Base-by-base conservation (phyloP, 2,797 vertebrate species). In the Somateria mollissima region DNA sequence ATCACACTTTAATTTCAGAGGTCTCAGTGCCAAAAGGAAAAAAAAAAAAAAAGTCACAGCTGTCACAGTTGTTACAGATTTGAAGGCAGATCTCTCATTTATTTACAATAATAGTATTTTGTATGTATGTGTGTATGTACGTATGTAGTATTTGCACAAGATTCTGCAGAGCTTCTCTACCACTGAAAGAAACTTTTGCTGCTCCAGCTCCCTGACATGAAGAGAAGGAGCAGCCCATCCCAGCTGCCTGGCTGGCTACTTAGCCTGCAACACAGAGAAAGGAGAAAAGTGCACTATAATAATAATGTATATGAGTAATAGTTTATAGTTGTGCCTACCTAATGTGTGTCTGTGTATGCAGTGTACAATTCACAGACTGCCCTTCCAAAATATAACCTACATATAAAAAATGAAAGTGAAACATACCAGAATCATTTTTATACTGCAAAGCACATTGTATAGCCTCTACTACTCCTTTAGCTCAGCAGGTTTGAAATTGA, bases 381-480 rank as follows among this genome's bases (percentile, higher is more conserved):
- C n/a, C n/a, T 30, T 90, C 58, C 45, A 66, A 56, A 81, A 43
- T 4, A 0, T 21, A 79, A 34, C 8, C 9, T 21, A 49, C 21
- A 18, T 39, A 11, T 34, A 36, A 3, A 49, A 95, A 95, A 87
- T 27, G 81, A 93, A 95, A 95, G 67, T 34, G 67, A 88, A 95
- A 91, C 57, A 21, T 56, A 32, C 32, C 66, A 41, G 41, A 65
- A 43, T 16, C 17, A 54, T 61, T 84, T 66, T 54, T 30, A 64
- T 15, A 4, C 28, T 58, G 11, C 65, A 75, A 41, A 79, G 58
- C n/a, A 57, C 20, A 1, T 15, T 51, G 22, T 47, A 78, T 19
- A 67, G n/a, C 30, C 39, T 19, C n/a, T 67, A 14, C 49, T 73
- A 20, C 18, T 70, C 32, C 30, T 65, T 70, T 16, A 89, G 51